Evolutionary conservation across 2,113 vertebrate genomes (phyloP).

Genomic region (Pelobates fuscus): DNA sequence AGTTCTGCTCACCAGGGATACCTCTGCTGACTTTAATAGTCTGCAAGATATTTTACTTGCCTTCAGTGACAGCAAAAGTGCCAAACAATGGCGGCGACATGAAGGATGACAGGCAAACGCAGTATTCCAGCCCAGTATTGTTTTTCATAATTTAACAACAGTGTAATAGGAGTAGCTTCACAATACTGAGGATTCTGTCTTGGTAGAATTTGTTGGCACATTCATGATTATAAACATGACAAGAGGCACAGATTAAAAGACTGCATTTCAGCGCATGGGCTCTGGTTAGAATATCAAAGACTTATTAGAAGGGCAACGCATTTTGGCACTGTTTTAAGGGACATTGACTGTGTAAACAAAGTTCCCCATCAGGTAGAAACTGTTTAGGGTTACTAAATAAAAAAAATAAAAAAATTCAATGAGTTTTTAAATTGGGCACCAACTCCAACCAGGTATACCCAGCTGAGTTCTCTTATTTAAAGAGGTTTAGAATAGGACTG

Average conservation of each 20-base stretch:
- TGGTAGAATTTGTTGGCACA: conserved; percentile 48
- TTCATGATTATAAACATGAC: conserved; percentile 56
- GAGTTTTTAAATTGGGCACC: no score
- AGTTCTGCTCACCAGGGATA: conserved; percentile 24
- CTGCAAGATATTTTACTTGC: not conserved
- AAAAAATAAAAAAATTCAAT: no score
- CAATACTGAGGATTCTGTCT: not conserved
- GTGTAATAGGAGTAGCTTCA: not conserved
- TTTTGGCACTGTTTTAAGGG: not conserved
- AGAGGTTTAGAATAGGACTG: no score
- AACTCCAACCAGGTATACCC: no score
- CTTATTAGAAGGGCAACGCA: not conserved
- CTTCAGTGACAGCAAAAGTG: not conserved
- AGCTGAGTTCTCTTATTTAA: no score
- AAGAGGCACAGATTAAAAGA: conserved; percentile 52
- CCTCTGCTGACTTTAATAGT: no score
- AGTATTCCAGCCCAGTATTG: not conserved
- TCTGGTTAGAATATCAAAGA: not conserved
- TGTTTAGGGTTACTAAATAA: no score
- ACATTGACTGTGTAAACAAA: not conserved
- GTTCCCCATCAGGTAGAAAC: not conserved
- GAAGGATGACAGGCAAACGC: not conserved
- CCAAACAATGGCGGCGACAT: not conserved
- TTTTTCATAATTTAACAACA: not conserved
- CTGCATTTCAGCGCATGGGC: not conserved